A percentile compares a stretch with the other conserved stretches of the same genome.
Evolutionary conservation across 2,113 vertebrate genomes (phyloP).

Genomic region (Mesoclemmys tuberculata): DNA sequence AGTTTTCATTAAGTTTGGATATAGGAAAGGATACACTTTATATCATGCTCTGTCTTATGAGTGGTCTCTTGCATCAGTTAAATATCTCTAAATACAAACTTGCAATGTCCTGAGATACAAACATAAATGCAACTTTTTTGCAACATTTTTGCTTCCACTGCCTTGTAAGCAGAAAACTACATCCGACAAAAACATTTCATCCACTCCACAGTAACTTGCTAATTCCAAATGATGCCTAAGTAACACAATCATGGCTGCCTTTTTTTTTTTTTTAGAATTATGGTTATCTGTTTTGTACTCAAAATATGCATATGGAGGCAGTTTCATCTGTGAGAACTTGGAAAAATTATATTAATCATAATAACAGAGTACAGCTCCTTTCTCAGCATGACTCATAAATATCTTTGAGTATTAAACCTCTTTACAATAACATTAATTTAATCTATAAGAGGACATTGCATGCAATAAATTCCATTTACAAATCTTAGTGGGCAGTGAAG

Average conservation of each 20-base stretch:
- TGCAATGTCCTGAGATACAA: neutral
- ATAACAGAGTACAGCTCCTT: constrained; percentile 77
- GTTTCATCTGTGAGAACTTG: constrained; percentile 76
- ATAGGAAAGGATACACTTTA: constrained; percentile 5
- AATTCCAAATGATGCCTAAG: constrained; percentile 64
- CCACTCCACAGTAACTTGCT: constrained; percentile 13
- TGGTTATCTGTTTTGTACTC: constrained; percentile 71
- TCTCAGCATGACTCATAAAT: constrained; percentile 80
- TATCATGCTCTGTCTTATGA: constrained; percentile 38
- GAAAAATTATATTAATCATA: constrained; percentile 77
- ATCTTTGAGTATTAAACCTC: constrained; percentile 78
- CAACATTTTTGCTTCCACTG: accelerated
- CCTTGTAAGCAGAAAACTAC: constrained; percentile 27
- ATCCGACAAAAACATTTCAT: constrained; percentile 46
- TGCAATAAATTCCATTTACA: constrained; percentile 80
- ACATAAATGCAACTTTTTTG: constrained; percentile 14
- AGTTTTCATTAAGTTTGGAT: neutral
- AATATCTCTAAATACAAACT: neutral
- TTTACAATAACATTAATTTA: constrained; percentile 84
- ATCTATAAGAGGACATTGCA: constrained; percentile 77
- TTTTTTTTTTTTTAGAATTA: constrained; percentile 55
- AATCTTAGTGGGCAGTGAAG: constrained; percentile 75
- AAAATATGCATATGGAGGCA: constrained; percentile 75
- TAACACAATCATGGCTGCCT: constrained; percentile 60
- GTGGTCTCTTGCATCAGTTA: neutral